Evolutionary conservation across 1,140 invertebrate species (phyloP), one percentile per base, ranked within the genome.

Genomic region (Schmidtea mediterranea): DNA sequence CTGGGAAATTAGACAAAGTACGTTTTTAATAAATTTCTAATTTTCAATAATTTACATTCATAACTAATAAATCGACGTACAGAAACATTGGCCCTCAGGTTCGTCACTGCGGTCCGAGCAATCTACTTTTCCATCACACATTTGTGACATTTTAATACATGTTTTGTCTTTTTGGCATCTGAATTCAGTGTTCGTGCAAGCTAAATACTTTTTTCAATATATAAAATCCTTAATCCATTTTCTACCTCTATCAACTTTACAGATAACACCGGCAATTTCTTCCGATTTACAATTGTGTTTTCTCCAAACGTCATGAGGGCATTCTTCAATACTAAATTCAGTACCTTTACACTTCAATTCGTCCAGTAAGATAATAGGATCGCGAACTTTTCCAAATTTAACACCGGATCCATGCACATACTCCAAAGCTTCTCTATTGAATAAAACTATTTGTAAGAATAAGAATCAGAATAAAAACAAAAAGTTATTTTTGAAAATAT

Each of bases 91-190:
- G 46, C 50, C 41, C 18, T 71, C 59, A 1, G 56, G 67, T 61
- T 79, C 77, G 55, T 80, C 77, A 23, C 69, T 70, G 1, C 69
- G 64, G 63, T 78, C 76, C 1, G 69, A 63, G 57, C 78, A 80
- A 54, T 80, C 74, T 51, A 75, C 71, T 36, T 70, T 68, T 1
- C 75, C 76, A 57, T 80, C 71, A 54, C 77, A 80, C 1, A 72
- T 55, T 61, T 68, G 51, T 22, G 54, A 46, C 37, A 38, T 18
- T 38, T 37, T 41, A 22, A 55, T 40, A 41, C 46, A 49, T n/a
- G 49, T 52, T 39, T 52, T 48, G 6, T 41, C 26, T 40, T 54
- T 54, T 12, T 19, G 40, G 40, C 52, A 53, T 8, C 18, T 15
- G 21, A 51, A 53, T 38, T 53, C 43, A 10, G 39, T 36, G 9